These are phyloP conservation scores for Thereva unica DNA, from an alignment of 2,888 invertebrate genomes.

Conservation along the genomic window DNA sequence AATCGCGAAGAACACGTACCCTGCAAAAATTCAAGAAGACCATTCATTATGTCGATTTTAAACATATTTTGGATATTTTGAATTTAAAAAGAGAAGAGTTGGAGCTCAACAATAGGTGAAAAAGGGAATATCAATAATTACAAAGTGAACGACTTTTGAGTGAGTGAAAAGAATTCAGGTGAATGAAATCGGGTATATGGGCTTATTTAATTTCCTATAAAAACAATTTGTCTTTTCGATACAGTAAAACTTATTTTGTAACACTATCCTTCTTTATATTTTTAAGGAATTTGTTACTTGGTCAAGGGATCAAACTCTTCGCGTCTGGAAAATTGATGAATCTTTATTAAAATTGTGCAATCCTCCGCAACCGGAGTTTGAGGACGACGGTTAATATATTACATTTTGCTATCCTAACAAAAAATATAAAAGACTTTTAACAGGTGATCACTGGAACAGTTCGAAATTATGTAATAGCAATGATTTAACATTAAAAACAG, in stretches of 20 bases:
- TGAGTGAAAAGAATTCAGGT: no score
- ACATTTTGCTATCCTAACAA: neutral
- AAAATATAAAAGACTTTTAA: neutral
- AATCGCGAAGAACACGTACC: no score
- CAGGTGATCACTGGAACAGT: constrained; percentile 10
- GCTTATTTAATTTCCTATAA: no score
- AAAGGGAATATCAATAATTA: no score
- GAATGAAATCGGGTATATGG: no score
- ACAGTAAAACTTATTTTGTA: neutral
- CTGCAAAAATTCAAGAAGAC: no score
- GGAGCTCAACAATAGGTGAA: no score
- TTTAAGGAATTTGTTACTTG: constrained; percentile 82
- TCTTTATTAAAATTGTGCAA: constrained; percentile 79
- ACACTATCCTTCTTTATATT: constrained; percentile 17
- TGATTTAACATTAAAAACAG: constrained; percentile 33
- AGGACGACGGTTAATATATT: constrained; percentile 50
- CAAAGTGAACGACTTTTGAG: no score
- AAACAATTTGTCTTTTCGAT: no score
- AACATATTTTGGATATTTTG: no score
- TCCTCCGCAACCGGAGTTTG: constrained; percentile 57
- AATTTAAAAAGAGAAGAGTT: no score
- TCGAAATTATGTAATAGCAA: constrained; percentile 14
- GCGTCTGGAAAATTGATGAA: constrained; percentile 89
- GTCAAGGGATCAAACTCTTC: constrained; percentile 90
- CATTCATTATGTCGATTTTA: no score